Conservation (phyloP, 2,888 invertebrate genomes). For the Subacronicta megacephala region DNA sequence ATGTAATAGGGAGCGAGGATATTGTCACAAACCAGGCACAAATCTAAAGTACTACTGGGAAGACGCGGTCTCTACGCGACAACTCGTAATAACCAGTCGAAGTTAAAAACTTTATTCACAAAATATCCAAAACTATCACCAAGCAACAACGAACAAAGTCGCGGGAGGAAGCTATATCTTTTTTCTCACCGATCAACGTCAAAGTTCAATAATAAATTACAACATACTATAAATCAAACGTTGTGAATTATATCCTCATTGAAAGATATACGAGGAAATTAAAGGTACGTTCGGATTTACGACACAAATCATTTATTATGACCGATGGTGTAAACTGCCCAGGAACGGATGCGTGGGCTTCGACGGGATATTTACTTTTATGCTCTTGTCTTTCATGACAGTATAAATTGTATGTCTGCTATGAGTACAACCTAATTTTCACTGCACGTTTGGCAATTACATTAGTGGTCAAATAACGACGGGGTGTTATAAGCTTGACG, state of each 20-base stretch:
- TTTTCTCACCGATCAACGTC: slow-evolving; percentile 5
- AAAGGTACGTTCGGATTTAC: slow-evolving; percentile 29
- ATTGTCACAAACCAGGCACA: too few species aligned
- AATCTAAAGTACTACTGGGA: too few species aligned
- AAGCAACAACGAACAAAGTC: neutral
- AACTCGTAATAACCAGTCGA: too few species aligned
- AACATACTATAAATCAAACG: slow-evolving; percentile 37
- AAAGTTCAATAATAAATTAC: slow-evolving; percentile 27
- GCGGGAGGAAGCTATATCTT: slow-evolving; percentile 1
- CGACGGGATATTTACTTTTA: slow-evolving; percentile 28
- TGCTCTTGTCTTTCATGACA: slow-evolving; percentile 19
- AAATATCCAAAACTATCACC: too few species aligned
- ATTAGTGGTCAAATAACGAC: too few species aligned
- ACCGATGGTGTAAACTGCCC: slow-evolving; percentile 43
- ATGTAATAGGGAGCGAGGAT: too few species aligned
- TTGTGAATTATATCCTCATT: slow-evolving; percentile 30
- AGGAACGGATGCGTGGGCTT: slow-evolving; percentile 27
- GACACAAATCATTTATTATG: slow-evolving; percentile 46
- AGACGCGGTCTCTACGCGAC: too few species aligned
- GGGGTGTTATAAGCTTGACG: too few species aligned
- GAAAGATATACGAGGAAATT: slow-evolving; percentile 34
- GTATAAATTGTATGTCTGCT: neutral
- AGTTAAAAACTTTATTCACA: too few species aligned
- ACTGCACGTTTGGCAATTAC: too few species aligned
- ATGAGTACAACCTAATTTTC: too few species aligned